Conservation (phyloP, 2,797 vertebrate species). For the Myotis daubentonii region DNA sequence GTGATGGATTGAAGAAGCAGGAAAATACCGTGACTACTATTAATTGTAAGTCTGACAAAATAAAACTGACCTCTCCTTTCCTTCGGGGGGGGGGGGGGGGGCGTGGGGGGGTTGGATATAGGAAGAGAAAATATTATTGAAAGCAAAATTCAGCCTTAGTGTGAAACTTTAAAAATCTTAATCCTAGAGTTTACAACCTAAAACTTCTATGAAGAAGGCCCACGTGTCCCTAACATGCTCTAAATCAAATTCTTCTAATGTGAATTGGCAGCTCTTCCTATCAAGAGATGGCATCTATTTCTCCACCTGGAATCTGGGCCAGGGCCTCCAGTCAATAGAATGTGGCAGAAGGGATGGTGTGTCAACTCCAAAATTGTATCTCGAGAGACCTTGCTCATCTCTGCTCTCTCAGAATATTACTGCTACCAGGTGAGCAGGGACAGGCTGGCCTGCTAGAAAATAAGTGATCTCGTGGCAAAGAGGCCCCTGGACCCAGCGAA, state of each 20-base stretch:
- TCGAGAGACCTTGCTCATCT: background rate
- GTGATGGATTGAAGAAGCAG: background rate
- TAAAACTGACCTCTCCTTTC: background rate
- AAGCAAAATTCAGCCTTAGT: background rate
- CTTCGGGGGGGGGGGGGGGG: background rate
- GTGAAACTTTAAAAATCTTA: conserved; percentile 7
- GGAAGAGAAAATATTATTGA: background rate
- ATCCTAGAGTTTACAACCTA: background rate
- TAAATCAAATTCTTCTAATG: background rate
- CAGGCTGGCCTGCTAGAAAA: background rate
- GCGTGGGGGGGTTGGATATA: background rate
- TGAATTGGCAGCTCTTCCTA: background rate
- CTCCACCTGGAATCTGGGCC: background rate
- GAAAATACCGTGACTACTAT: background rate
- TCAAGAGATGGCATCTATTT: background rate
- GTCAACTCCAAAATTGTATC: background rate
- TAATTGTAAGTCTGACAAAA: background rate
- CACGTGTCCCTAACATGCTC: background rate
- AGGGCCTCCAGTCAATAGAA: background rate
- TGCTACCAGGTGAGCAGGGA: background rate
- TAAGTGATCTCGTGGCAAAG: background rate
- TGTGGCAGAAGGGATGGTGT: background rate
- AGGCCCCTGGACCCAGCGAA: background rate
- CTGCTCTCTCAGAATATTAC: background rate
- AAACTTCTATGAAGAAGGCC: background rate